Conservation (phyloP, 1,140 invertebrate species). For the Delia radicum region DNA sequence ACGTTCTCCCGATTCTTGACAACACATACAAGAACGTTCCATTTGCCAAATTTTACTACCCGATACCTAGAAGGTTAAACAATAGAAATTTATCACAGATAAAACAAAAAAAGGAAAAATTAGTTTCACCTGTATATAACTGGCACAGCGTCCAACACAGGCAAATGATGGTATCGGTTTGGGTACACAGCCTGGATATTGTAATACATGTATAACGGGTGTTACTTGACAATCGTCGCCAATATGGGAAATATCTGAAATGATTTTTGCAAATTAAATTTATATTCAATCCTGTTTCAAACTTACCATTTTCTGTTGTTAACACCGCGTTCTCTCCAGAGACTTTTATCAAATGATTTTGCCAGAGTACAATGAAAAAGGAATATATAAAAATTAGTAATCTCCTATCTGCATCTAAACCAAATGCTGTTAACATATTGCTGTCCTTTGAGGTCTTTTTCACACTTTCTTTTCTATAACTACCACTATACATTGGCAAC, state of each 20-base stretch:
- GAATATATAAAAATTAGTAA: not conserved
- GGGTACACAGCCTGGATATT: conserved; percentile 88
- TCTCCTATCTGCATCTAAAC: not conserved
- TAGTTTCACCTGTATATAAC: conserved; percentile 80
- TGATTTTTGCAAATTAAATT: conserved; percentile 34
- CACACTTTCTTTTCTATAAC: not conserved
- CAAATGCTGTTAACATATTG: not conserved
- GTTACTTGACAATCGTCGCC: conserved; percentile 87
- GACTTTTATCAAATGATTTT: conserved; percentile 25
- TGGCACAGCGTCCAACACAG: conserved; percentile 85
- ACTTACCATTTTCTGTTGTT: conserved; percentile 41
- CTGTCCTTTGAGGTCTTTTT: not conserved
- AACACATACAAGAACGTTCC: conserved; percentile 92
- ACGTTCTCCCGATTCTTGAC: conserved; percentile 88
- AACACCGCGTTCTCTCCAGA: conserved; percentile 37
- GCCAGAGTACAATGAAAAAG: not conserved
- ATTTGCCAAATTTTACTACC: conserved; percentile 96
- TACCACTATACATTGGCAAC: not conserved
- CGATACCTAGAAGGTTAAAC: conserved; percentile 68
- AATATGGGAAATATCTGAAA: conserved; percentile 46
- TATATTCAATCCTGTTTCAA: not conserved
- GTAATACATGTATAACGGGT: conserved; percentile 87
- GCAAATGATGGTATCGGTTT: conserved; percentile 93
- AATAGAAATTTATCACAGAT: not conserved
- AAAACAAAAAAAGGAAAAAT: not conserved